Base-by-base conservation (phyloP, 2,113 vertebrate genomes). In the Apus apus region DNA sequence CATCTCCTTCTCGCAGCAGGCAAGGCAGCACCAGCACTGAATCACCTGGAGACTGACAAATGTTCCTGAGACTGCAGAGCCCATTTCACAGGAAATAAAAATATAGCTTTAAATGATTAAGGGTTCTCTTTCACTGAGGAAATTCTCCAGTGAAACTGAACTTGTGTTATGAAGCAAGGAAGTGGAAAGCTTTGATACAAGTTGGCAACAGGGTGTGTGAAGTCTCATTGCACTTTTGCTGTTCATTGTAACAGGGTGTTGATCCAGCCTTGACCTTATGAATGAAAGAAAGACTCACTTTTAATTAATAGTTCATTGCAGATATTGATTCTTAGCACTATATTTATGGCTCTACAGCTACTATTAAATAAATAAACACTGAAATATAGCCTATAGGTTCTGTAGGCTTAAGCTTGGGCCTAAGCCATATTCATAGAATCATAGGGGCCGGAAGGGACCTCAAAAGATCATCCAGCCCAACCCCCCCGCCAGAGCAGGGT, bases 81-180 rank as follows among this genome's bases (percentile, higher is more conserved):
- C 6, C 0, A 0, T 38, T 56, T 74, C 71, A 90, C 3, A 25
- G 30, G 13, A 46, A 16, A n/a, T n/a, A 13, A 87, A 36, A 77
- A 13, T 2, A n/a, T 5, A 32, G 8, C 6, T 85, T 74, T 48
- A 61, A 76, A 78, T 0, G 0, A 48, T 7, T 22, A 48, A 62
- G 3, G 83, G 65, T 74, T 74, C 38, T 70, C 29, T 40, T 76
- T 65, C 40, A 36, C 34, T 21, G 30, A 32, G 72, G 30, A 6
- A 65, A 90, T 9, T 48, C 36, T 40, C 34, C 29, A 13, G 8
- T 45, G 43, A 67, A 81, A 58, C 1, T 34, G 23, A 70, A 32
- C 27, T 40, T 53, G 34, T 29, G 14, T 46, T 62, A 45, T 0
- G 0, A 32, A n/a, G 12, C 2, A 2, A 85, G 10, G 8, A 85